phyloP scores from a whole-genome alignment of 2,888 invertebrate species.

The Oeneis ivallda region DNA sequence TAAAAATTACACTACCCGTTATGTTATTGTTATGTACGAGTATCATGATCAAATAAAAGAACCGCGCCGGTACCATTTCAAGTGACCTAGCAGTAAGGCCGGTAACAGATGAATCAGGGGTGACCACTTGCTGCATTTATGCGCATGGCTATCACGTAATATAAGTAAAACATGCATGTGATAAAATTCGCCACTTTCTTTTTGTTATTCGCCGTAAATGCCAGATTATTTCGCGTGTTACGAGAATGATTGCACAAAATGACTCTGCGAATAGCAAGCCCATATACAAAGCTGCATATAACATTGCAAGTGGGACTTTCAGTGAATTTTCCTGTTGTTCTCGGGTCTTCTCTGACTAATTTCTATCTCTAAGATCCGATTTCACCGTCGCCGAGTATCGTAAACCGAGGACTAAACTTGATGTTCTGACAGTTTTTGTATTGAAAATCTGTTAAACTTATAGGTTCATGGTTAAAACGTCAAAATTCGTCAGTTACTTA shows the following conservation, averaged over 20 bases:
- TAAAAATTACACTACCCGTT: too few relatives aligned
- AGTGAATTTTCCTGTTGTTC: constrained; percentile 18
- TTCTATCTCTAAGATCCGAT: too few relatives aligned
- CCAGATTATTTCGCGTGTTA: constrained; percentile 28
- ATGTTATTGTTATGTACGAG: too few relatives aligned
- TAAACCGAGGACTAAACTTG: too few relatives aligned
- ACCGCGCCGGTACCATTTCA: background rate
- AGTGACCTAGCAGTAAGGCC: background rate
- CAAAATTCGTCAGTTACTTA: too few relatives aligned
- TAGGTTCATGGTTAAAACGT: too few relatives aligned
- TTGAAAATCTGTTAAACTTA: too few relatives aligned
- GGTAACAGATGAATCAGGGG: constrained; percentile 1
- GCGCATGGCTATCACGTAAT: constrained; percentile 23
- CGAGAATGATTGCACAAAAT: constrained; percentile 19
- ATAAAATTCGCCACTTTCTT: constrained; percentile 31
- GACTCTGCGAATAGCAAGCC: constrained; percentile 10
- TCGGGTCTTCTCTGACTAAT: constrained; percentile 1
- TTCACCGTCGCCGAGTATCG: too few relatives aligned
- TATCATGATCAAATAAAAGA: too few relatives aligned
- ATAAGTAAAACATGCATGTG: constrained; percentile 12
- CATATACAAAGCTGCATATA: constrained; percentile 8
- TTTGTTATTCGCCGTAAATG: constrained; percentile 26
- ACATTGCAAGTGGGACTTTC: constrained; percentile 21
- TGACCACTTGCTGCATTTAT: constrained; percentile 9
- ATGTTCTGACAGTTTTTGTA: too few relatives aligned